phyloP scores from a whole-genome alignment of 2,888 invertebrate genomes.

The Cheilosia pagana region DNA sequence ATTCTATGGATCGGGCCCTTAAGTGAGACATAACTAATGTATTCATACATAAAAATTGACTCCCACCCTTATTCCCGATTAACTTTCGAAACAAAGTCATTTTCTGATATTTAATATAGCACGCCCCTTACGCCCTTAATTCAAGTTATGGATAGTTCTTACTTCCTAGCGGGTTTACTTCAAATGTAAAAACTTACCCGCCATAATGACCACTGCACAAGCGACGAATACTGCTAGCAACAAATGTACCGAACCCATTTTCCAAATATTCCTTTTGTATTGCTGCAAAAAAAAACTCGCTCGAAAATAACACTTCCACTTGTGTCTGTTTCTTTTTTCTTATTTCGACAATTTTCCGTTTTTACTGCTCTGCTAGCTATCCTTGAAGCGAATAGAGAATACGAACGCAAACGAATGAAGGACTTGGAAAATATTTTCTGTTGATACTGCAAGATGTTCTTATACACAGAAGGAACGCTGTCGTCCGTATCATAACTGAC shows the following conservation, averaged over 20 bases:
- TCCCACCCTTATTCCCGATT: too few species aligned
- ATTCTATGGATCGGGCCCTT: too few species aligned
- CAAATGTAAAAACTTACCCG: conserved; percentile 50
- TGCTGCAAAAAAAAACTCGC: conserved; percentile 10
- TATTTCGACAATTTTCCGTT: conserved; percentile 25
- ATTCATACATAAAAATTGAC: too few species aligned
- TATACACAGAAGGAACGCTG: conserved; percentile 41
- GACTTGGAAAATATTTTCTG: conserved; percentile 54
- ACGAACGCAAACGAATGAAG: conserved; percentile 27
- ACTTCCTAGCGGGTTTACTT: conserved; percentile 18
- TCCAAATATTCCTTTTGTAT: conserved; percentile 9
- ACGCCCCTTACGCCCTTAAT: background rate
- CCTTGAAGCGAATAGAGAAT: conserved; percentile 35
- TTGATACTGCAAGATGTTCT: conserved; percentile 67
- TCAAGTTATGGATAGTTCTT: background rate
- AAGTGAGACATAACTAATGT: too few species aligned
- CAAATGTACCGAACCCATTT: conserved; percentile 52
- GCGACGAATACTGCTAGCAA: conserved; percentile 48
- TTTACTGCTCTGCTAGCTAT: conserved; percentile 22
- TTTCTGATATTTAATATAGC: background rate
- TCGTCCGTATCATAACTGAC: conserved; percentile 57
- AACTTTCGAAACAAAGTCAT: background rate
- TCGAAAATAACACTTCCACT: conserved; percentile 50
- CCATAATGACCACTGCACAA: conserved; percentile 53
- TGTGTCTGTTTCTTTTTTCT: conserved; percentile 29